Evolutionary conservation across 2,888 invertebrate genomes (phyloP).

Genomic region (Apamea epomidion): DNA sequence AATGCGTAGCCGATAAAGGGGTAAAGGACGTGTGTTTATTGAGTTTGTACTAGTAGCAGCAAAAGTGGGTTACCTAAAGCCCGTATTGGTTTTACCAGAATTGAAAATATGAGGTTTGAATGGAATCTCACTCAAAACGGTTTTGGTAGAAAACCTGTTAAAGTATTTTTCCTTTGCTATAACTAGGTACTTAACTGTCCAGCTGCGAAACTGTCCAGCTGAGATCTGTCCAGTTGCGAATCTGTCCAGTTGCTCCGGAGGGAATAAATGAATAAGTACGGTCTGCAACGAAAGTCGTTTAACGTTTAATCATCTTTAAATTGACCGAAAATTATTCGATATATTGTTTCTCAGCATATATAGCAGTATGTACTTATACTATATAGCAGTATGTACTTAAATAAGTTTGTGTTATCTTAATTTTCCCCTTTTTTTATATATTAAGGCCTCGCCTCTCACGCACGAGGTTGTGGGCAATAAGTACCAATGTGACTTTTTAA

Average conservation of each 20-base stretch:
- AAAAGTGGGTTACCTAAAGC: constrained; percentile 2
- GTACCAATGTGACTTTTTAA: no score
- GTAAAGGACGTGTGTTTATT: constrained; percentile 37
- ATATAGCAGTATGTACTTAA: neutral
- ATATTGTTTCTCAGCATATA: neutral
- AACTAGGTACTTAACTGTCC: no score
- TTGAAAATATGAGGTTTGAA: neutral
- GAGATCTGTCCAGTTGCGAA: no score
- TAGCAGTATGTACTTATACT: no score
- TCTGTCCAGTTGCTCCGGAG: no score
- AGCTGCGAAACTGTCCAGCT: no score
- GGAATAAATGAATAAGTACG: neutral
- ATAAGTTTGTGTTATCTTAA: neutral
- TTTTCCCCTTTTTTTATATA: neutral
- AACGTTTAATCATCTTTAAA: neutral
- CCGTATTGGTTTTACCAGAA: neutral
- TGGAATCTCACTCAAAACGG: neutral
- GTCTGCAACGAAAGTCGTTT: neutral
- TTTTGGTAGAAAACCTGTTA: neutral
- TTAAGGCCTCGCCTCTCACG: neutral
- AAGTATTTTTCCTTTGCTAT: neutral
- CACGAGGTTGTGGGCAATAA: no score
- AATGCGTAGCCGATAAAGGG: constrained; percentile 41
- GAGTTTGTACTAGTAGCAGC: constrained; percentile 37
- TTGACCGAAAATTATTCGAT: neutral